Evolutionary conservation across 2,113 vertebrate genomes (phyloP), one percentile per base, ranked within the genome.

Genomic region (Rhinopomastus cyanomelas): DNA sequence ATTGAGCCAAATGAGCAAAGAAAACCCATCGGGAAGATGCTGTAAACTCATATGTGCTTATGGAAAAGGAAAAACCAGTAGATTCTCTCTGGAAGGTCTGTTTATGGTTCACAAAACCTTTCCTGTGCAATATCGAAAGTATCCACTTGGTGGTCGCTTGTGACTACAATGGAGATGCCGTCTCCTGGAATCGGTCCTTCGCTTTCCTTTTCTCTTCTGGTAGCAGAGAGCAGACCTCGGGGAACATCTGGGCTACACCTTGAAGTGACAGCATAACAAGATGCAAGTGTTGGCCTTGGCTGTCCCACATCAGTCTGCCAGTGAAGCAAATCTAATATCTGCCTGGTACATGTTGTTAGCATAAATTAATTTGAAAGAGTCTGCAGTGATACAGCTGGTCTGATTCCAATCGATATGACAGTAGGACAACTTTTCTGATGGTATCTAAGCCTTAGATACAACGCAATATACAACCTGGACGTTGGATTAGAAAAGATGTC

Each of bases 61-160:
- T 26, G 10, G 29, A 27, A 86, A 29, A 29, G 26, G 80, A 68
- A 48, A 82, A 74, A 71, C 16, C 21, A 53, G 5, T 13, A 25
- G 8, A 51, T 44, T 52, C 11, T 61, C n/a, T 29, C 51, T 26
- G 32, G 27, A 84, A 89, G 17, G 6, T 62, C 13, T n/a, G 2
- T 39, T 72, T 44, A 23, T 1, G 79, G 36, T 66, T 81, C n/a
- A 44, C n/a, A 60, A 86, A 90, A 53, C 36, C 16, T 67, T 84
- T 51, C 16, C 5, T 1, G 2, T 92, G 94, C 89, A 91, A 34
- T 80, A 59, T 60, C 26, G 1, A 9, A 36, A 87, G 49, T 15
- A 42, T 67, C 94, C 94, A 90, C 81, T 44, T 92, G 95, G 89
- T 93, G 95, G 90, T 62, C 68, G 87, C 92, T 72, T 86, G 42